Percentiles rank a stretch among this genome's conserved stretches.
Evolutionary conservation across 2,797 vertebrate genomes (phyloP).

Genomic region (Glossophaga mutica): DNA sequence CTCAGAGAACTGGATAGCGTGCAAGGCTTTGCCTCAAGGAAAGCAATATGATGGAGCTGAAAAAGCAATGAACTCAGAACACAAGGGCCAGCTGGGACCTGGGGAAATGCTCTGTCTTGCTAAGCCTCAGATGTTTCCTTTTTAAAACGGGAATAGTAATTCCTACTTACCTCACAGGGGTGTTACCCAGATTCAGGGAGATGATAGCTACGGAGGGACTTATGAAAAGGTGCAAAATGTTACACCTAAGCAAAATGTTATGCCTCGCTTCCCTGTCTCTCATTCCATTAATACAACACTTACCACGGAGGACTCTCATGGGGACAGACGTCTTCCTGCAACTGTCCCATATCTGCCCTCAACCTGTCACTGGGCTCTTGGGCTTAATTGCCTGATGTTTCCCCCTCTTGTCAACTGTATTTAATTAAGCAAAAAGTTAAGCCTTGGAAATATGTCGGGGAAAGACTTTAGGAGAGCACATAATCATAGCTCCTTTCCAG

Average conservation of each 20-base stretch:
- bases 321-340: not conserved
- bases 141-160: not conserved
- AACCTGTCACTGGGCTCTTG: not conserved
- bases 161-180: not conserved
- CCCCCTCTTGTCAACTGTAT: not conserved
- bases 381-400: not conserved
- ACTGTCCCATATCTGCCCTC: not conserved
- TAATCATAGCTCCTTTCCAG: not conserved
- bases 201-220: not conserved
- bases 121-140: not conserved
- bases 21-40: not conserved
- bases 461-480: not conserved
- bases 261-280: not conserved
- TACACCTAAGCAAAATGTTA: not conserved
- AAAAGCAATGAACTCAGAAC: not conserved
- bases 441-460: not conserved
- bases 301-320: not conserved
- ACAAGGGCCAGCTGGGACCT: not conserved
- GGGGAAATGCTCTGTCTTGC: not conserved
- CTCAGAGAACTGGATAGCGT: not conserved
- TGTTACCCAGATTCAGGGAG: not conserved
- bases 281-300: not conserved
- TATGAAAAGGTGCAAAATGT: not conserved
- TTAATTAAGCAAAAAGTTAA: not conserved
- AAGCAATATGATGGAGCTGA: not conserved